Evolutionary conservation across 1,140 invertebrate genomes (phyloP), one percentile per base, ranked within the genome.

Genomic region (Brachionus plicatilis): DNA sequence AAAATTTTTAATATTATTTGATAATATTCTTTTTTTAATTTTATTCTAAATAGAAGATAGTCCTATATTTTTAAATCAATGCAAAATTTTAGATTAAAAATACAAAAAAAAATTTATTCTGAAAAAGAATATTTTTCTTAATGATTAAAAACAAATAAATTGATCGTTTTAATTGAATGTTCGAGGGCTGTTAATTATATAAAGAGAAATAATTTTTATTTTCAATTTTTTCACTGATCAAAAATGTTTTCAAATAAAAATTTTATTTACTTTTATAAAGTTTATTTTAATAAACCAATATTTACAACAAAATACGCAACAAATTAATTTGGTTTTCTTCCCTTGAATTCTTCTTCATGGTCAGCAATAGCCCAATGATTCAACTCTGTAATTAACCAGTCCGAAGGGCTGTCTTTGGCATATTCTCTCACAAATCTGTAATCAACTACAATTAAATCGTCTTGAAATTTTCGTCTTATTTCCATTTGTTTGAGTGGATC

Each of bases 351-450:
- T 65, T 82, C 79, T 65, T 60, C 53, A 82, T 82, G 41, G 14
- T 82, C 79, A 43, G 53, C 50, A 1, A 82, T 82, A 45, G 65
- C 53, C 79, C 79, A 82, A 60, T 82, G 79, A 65, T 82, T 82
- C 14, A 82, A 27, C n/a, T 68, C 65, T 41, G 79, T 45, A 43
- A 82, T 68, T 45, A 68, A n/a, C 79, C 79, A 82, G 11, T 60
- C 50, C 12, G 53, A 60, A 37, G 9, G 33, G 2, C 41, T 33
- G 11, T 33, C n/a, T 65, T 60, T 14, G 14, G 24, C 29, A 41
- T 82, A 82, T 37, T 82, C 79, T 65, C 79, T 24, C 14, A 82
- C 79, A 82, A 82, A 82, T 82, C 79, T 60, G 60, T 82, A 82
- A 29, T 82, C 79, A n/a, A 37, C 79, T 14, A 82, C 79, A 41